Evolutionary conservation across 2,888 invertebrate genomes (phyloP).

Genomic region (Rotaria magnacalcarata): DNA sequence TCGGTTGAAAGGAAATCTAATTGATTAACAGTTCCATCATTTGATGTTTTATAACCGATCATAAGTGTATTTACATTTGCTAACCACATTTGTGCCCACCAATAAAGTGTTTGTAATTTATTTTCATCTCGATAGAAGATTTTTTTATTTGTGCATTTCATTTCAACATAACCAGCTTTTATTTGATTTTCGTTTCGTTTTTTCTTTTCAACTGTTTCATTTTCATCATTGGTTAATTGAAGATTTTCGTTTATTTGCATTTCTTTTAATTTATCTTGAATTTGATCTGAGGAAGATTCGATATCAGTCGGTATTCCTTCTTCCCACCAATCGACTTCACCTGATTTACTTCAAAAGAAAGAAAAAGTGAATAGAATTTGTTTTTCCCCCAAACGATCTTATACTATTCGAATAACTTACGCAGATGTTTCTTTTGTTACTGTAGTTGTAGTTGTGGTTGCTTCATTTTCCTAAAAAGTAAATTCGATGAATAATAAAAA

Average conservation of each 20-base stretch:
- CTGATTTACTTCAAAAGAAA: not conserved
- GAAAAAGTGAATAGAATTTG: too few species aligned
- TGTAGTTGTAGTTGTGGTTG: not conserved
- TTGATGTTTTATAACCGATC: conserved; percentile 4
- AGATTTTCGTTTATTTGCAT: not conserved
- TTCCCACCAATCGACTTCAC: not conserved
- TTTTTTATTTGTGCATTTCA: conserved; percentile 33
- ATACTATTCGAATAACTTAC: not conserved
- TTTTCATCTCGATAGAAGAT: conserved; percentile 23
- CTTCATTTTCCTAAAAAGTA: not conserved
- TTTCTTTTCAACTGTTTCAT: not conserved
- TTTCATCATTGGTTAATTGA: not conserved
- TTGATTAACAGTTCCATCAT: not conserved
- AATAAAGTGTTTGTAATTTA: conserved; percentile 15
- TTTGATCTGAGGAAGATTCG: not conserved
- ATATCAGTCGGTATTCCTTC: too few species aligned
- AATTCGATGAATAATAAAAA: not conserved
- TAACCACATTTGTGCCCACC: conserved; percentile 36
- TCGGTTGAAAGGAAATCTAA: not conserved
- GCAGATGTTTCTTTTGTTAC: not conserved
- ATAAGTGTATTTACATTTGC: not conserved
- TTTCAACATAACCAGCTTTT: not conserved
- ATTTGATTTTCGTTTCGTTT: not conserved
- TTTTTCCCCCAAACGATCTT: not conserved
- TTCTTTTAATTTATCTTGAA: not conserved